Evolutionary conservation across 2,113 vertebrate genomes (phyloP).

Genomic region (Chloroceryle aenea): DNA sequence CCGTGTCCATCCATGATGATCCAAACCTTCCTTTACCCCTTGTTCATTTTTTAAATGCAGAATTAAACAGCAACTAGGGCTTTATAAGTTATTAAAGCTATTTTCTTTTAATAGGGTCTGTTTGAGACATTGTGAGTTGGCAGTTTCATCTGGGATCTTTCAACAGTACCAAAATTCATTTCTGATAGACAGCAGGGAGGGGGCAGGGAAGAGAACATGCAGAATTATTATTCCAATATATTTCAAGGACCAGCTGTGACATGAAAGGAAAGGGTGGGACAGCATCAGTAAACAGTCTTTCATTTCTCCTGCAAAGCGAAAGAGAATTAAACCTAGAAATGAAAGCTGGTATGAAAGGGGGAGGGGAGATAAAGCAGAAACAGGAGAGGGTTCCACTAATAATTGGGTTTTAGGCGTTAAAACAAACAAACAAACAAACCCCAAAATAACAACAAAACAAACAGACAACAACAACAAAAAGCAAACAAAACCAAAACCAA

Average conservation of each 20-base stretch:
- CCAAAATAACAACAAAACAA: too few relatives aligned
- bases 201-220: not conserved
- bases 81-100: not conserved
- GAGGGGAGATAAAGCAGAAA: not conserved
- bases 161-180: not conserved
- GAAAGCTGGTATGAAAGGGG: not conserved
- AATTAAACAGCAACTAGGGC: not conserved
- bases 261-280: slow-evolving; percentile 11
- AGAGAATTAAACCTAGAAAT: slow-evolving; percentile 23
- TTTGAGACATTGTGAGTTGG: not conserved
- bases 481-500: too few relatives aligned
- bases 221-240: not conserved
- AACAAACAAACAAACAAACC: not conserved
- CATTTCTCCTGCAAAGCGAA: slow-evolving; percentile 1
- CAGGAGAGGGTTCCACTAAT: not conserved
- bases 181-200: fast-evolving
- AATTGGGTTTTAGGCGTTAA: not conserved
- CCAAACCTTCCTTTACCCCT: not conserved
- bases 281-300: slow-evolving; percentile 34
- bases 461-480: too few relatives aligned
- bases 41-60: not conserved
- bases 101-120: not conserved
- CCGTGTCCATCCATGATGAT: not conserved
- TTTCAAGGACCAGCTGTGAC: slow-evolving; percentile 23
- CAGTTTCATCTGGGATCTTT: not conserved